A percentile compares a stretch with the other conserved stretches of the same genome.
These are phyloP conservation scores for Aphaenogaster floridana DNA, from an alignment of 1,140 invertebrate species.

Conservation along the genomic window DNA sequence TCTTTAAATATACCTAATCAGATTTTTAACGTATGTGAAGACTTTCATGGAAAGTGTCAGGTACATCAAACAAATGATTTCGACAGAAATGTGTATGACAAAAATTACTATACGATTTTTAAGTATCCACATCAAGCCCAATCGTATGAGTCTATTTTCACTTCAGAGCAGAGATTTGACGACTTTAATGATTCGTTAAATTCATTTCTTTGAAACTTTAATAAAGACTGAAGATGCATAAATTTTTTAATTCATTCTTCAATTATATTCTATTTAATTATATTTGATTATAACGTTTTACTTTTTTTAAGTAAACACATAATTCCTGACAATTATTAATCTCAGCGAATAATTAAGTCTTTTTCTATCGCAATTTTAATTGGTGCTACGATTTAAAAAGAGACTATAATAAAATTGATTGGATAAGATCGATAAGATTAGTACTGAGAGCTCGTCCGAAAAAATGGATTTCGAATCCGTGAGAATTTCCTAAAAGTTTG, in stretches of 20 bases:
- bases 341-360: background rate
- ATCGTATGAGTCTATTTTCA: background rate
- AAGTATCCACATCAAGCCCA: background rate
- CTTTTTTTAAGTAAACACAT: background rate
- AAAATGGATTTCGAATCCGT: slow-evolving; percentile 31
- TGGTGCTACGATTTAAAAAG: background rate
- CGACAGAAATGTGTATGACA: background rate
- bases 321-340: background rate
- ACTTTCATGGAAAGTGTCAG: background rate
- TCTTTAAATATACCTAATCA: slow-evolving; percentile 2
- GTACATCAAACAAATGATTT: background rate
- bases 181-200: background rate
- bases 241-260: background rate
- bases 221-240: background rate
- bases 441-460: background rate
- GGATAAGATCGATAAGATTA: background rate
- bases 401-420: background rate
- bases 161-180: background rate
- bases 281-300: background rate
- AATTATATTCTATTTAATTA: background rate
- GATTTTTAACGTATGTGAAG: slow-evolving; percentile 3
- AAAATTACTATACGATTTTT: background rate
- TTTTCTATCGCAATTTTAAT: background rate
- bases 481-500: slow-evolving; percentile 34
- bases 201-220: slow-evolving; percentile 1